Conservation (phyloP, 2,888 invertebrate genomes). For the Onthophagus sagittarius region DNA sequence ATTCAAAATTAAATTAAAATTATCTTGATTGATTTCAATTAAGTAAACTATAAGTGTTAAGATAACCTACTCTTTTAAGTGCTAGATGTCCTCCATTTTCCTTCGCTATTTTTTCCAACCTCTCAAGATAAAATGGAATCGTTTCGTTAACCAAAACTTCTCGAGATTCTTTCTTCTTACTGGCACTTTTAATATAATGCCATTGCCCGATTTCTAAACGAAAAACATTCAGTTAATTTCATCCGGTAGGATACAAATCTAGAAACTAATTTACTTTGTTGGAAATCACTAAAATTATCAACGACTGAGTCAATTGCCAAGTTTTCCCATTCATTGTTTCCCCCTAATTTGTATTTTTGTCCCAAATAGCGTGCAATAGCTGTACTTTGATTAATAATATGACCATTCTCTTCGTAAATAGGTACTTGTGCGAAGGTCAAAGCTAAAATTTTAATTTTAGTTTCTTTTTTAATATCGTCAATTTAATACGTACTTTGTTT, state of each 20-base stretch:
- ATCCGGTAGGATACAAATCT: too few species aligned
- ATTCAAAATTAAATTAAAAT: too few species aligned
- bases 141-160: slow-evolving; percentile 48
- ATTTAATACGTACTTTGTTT: background rate
- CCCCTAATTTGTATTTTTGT: slow-evolving; percentile 55
- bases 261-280: slow-evolving; percentile 46
- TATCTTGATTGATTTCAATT: too few species aligned
- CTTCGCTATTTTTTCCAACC: slow-evolving; percentile 55
- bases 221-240: background rate
- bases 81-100: slow-evolving; percentile 59
- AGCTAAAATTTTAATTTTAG: slow-evolving; percentile 40
- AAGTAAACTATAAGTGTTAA: too few species aligned
- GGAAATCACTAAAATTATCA: slow-evolving; percentile 57
- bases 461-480: background rate
- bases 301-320: slow-evolving; percentile 58
- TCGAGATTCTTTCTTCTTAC: slow-evolving; percentile 50
- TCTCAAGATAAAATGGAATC: slow-evolving; percentile 56
- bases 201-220: background rate
- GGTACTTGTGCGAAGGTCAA: slow-evolving; percentile 62
- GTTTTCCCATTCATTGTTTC: slow-evolving; percentile 54
- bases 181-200: slow-evolving; percentile 53
- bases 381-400: slow-evolving; percentile 54
- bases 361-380: slow-evolving; percentile 61
- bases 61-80: slow-evolving; percentile 37
- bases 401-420: slow-evolving; percentile 59